Evolutionary conservation across 2,888 invertebrate genomes (phyloP), one percentile per base, ranked within the genome.

Genomic region (Adineta ricciae): DNA sequence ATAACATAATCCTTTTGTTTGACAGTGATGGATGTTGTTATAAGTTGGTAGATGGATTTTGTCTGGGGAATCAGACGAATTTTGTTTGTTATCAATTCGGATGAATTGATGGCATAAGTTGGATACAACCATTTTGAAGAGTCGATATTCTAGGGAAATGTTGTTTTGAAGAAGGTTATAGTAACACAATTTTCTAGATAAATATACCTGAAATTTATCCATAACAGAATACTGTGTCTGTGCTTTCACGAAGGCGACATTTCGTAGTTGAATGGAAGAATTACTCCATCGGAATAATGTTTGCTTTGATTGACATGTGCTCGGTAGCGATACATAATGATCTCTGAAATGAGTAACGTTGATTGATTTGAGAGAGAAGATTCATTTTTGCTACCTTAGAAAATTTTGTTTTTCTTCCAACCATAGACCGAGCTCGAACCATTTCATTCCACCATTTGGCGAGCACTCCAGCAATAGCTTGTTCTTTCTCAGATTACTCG

Each of bases 261-360:
- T 78, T 24, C 38, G 0, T 41, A 78, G 2, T 24, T n/a, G 78
- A 78, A 78, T 14, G 0, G 78, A 78, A 11, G 41, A 38, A 78
- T 78, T 78, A n/a, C 24, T 78, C 78, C 78, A 78, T 41, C 78
- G 78, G n/a, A 78, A 78, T 32, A 78, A 41, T n/a, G 78, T 41
- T 11, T 14, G 41, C 14, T 78, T 78, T n/a, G 21, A 21, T 78
- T 78, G 38, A 41, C 78, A 78, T 9, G n/a, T n/a, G 11, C 0
- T 14, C 8, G 78, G n/a, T 16, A 78, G 41, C 9, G n/a, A 19
- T 21, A 41, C 78, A 78, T 78, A 78, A 78, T 78, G 41, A 78
- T 78, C 78, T 41, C 78, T 78, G 41, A 46, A 46, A 46, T 8
- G 14, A 78, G 9, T 41, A n/a, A n/a, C 24, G n/a, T 16, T 41